Base-by-base conservation (phyloP, 2,797 vertebrate genomes). In the Pitangus sulphuratus region DNA sequence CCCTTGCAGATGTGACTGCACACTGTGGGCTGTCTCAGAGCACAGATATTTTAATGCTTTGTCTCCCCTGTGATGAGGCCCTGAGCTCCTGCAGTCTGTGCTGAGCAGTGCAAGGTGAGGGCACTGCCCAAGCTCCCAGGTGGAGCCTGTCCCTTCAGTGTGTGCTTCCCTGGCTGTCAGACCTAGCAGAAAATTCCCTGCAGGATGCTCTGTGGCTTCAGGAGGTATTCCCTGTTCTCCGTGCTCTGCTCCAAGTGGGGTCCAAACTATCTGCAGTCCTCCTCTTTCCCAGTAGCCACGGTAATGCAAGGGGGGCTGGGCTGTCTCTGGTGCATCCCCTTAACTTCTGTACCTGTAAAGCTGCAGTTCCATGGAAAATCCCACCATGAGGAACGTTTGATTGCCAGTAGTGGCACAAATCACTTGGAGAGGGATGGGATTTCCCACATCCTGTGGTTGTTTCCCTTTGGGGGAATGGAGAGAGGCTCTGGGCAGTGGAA, bases 81-180 rank as follows among this genome's bases (percentile, higher is more conserved):
- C 37, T 1, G 6, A 11, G 30, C 50, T 68, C 39, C 40, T 30
- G 33, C 75, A 62, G 60, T 8, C 47, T 22, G 51, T 61, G 45
- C 47, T 7, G 53, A 45, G 48, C 5, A 1, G 19, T 31, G 61
- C 53, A 11, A 45, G 39, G 54, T 16, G 35, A 15, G 39, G 54
- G 30, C 47, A 54, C 2, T 50, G 72, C 51, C 40, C 7, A 3
- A 13, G 44, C 15, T 71, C 54, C 40, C 25, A 40, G n/a, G 13
- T 31, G 28, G 12, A 70, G 56, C 18, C 31, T 1, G 6, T 30
- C 33, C 47, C 11, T 1, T 40, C 25, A 0, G 7, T 0, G 4
- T n/a, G 51, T 65, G 68, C 20, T 31, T 54, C 44, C 15, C 18
- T 0, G 5, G 37, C 58, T 37, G 2, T 35, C 60, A 30, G 68